Percentiles rank a stretch among this genome's conserved stretches.
phyloP scores from a whole-genome alignment of 2,113 vertebrate species.

The Polypterus bichir region DNA sequence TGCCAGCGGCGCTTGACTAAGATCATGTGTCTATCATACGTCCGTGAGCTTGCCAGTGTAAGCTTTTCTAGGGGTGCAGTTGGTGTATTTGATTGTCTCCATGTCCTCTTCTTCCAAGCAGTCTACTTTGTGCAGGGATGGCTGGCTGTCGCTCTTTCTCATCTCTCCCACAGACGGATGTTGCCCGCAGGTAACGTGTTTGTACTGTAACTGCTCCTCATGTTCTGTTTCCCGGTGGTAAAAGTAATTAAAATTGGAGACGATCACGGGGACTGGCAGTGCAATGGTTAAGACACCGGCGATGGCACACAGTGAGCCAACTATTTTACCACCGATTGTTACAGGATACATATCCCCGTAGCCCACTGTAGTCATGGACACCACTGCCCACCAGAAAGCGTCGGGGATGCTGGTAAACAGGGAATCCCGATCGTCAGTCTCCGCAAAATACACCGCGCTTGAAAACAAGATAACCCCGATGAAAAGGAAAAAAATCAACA shows the following conservation, averaged over 20 bases:
- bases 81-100: conserved; percentile 65
- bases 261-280: conserved; percentile 81
- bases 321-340: conserved; percentile 89
- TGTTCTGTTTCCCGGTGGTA: conserved; percentile 89
- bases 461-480: conserved; percentile 89
- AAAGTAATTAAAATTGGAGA: conserved; percentile 96
- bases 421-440: conserved; percentile 75
- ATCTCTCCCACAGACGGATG: conserved; percentile 60
- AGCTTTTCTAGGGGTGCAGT: conserved; percentile 65
- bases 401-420: conserved; percentile 84
- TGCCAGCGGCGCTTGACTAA: conserved; percentile 4
- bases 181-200: conserved; percentile 83
- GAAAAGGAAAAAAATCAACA: conserved; percentile 90
- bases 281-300: conserved; percentile 87
- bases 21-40: conserved; percentile 49
- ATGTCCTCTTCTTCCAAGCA: conserved; percentile 60
- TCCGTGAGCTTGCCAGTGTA: conserved; percentile 74
- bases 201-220: conserved; percentile 82
- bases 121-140: conserved; percentile 69
- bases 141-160: conserved; percentile 56
- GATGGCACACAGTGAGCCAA: conserved; percentile 85
- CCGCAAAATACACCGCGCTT: conserved; percentile 91
- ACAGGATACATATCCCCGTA: conserved; percentile 93
- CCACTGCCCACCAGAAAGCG: conserved; percentile 95
- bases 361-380: conserved; percentile 90